Conservation (phyloP, 2,797 vertebrate genomes). For the Lerista edwardsae region DNA sequence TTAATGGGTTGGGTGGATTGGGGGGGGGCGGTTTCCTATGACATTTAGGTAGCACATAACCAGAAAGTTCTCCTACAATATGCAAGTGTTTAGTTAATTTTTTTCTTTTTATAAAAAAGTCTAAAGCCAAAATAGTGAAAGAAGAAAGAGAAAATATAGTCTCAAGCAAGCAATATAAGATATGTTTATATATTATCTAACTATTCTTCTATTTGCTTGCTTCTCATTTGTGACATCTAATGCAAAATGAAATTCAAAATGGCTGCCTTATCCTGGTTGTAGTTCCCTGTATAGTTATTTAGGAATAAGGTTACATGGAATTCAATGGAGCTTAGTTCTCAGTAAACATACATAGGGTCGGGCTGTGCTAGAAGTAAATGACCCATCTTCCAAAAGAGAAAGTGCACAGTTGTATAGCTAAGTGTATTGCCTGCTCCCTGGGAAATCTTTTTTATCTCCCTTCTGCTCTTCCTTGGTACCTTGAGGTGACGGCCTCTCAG, state of each 20-base stretch:
- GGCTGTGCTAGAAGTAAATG: not conserved
- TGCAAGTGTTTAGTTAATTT: not conserved
- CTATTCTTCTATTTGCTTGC: not conserved
- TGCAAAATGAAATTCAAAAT: slow-evolving; percentile 8
- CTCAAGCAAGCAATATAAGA: not conserved
- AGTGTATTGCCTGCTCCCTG: not conserved
- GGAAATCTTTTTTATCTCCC: slow-evolving; percentile 37
- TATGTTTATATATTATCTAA: not conserved
- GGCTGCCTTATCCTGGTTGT: not conserved
- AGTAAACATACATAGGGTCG: not conserved
- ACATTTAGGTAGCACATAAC: not conserved
- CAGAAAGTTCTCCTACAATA: not conserved
- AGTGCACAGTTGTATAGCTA: not conserved
- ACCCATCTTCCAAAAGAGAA: not conserved
- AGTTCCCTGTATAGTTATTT: not conserved
- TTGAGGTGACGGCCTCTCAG: slow-evolving; percentile 41
- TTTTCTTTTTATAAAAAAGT: not conserved
- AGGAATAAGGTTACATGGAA: not conserved
- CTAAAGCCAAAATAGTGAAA: not conserved
- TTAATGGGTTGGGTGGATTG: not conserved
- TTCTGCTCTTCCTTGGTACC: slow-evolving; percentile 40
- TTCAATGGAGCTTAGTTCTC: not conserved
- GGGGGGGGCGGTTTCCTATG: not conserved
- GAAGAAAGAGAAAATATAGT: not conserved
- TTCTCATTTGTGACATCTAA: not conserved